Evolutionary conservation across 2,888 invertebrate genomes (phyloP).

Genomic region (Helicoverpa assulta): DNA sequence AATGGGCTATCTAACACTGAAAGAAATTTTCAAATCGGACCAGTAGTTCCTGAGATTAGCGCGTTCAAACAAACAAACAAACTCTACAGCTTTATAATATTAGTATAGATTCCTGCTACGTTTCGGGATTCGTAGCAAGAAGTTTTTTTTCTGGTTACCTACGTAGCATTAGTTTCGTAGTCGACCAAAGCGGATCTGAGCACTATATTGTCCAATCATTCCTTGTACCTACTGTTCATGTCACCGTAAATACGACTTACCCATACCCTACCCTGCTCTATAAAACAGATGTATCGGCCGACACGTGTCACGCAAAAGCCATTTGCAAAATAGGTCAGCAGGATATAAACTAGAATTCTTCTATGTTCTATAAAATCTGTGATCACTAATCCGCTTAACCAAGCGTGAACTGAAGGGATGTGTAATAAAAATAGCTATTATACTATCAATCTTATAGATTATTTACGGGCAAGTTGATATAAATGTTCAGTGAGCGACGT

Average conservation of each 20-base stretch:
- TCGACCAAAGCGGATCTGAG: background rate
- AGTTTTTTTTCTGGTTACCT: no score
- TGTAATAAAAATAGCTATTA: conserved; percentile 2
- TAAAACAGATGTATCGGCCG: conserved; percentile 7
- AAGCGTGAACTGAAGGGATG: background rate
- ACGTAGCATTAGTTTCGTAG: background rate
- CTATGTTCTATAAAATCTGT: conserved; percentile 12
- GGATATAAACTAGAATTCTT: conserved; percentile 29
- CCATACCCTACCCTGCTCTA: background rate
- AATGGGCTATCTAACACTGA: no score
- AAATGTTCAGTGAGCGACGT: background rate
- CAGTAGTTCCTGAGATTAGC: no score
- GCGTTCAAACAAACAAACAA: no score
- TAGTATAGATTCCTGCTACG: no score
- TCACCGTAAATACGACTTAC: background rate
- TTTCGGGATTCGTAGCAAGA: no score
- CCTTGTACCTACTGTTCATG: background rate
- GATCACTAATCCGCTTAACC: conserved; percentile 1
- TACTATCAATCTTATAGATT: background rate
- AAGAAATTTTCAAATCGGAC: no score
- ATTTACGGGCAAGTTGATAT: background rate
- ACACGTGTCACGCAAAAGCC: conserved; percentile 24
- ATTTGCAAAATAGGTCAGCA: conserved; percentile 42
- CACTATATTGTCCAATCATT: background rate
- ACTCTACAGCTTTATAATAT: no score